phyloP scores from a whole-genome alignment of 2,888 invertebrate species.

The Tetheella fluctuosa region DNA sequence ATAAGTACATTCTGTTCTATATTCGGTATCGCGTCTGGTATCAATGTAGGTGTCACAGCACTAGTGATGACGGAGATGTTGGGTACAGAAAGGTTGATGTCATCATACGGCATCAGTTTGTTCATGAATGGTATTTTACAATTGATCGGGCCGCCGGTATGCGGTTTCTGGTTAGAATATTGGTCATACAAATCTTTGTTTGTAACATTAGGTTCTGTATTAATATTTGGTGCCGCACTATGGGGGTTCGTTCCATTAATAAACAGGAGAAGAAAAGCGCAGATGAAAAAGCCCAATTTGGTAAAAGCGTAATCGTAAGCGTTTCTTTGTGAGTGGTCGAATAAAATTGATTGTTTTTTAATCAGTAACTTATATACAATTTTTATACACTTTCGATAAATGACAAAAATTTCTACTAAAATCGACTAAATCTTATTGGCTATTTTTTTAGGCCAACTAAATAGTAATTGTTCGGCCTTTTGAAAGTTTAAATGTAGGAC shows the following conservation, averaged over 20 bases:
- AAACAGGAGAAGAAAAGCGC: conserved; percentile 64
- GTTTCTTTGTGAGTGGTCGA: not conserved
- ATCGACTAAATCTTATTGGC: not conserved
- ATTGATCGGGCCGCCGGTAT: conserved; percentile 92
- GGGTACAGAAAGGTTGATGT: conserved; percentile 92
- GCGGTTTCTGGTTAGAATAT: conserved; percentile 88
- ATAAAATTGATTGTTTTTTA: not conserved
- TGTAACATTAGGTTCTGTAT: conserved; percentile 88
- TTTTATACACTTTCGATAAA: not conserved
- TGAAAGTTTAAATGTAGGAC: conserved; percentile 2
- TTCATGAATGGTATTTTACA: conserved; percentile 93
- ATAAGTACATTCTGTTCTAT: conserved; percentile 89
- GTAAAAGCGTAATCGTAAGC: conserved; percentile 54
- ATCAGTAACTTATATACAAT: not conserved
- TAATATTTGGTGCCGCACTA: conserved; percentile 88
- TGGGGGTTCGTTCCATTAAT: conserved; percentile 92
- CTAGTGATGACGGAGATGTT: conserved; percentile 95
- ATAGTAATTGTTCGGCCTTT: not conserved
- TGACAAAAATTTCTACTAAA: not conserved
- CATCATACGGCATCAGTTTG: conserved; percentile 93
- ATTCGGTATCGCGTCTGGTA: conserved; percentile 92
- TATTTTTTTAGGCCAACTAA: not conserved
- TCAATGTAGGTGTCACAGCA: conserved; percentile 93
- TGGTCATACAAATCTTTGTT: conserved; percentile 89
- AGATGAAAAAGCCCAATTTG: conserved; percentile 33